Base-by-base conservation (phyloP, 2,113 vertebrate species). In the Addax nasomaculatus region DNA sequence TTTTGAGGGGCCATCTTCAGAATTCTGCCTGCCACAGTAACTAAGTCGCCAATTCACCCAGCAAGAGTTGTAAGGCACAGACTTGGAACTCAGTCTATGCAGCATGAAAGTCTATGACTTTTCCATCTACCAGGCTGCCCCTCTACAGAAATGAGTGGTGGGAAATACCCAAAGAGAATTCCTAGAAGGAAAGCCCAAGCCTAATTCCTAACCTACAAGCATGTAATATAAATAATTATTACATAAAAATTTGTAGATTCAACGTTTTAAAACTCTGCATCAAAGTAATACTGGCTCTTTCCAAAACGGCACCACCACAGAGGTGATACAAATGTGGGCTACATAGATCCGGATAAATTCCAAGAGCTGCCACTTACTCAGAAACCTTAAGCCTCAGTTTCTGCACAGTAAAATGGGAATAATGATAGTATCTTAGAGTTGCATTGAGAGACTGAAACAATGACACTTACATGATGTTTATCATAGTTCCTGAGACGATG, bases 171-270 rank as follows among this genome's bases (percentile, higher is more conserved):
- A 57, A 91, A 95, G 55, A 89, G 30, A 93, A 86, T 89, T 81
- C 67, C 76, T 93, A 60, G 58, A 90, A 93, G 53, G 13, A 93
- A 96, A 96, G 30, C 13, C 2, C 23, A 89, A 49, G 3, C 9
- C 27, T 15, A 89, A 11, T 96, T 93, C 30, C 47, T 94, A 84
- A 89, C 43, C 49, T 79, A 36, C 15, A 73, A 70, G 29, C 36
- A 80, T 93, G 9, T 60, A 79, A 96, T 85, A 79, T 89, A 92
- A 98, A 89, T 88, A 73, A 87, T 30, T 90, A 9, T 23, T 83
- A 76, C 23, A 53, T 27, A 89, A 51, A 89, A 93, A 95, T 78
- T 70, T 43, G 11, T 92, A 64, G 55, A 70, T 83, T 92, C 86
- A 76, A 7, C 85, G n/a, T 94, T 96, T 89, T 62, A 8, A 92